Evolutionary conservation across 2,888 invertebrate genomes (phyloP), one percentile per base, ranked within the genome.

Genomic region (Netelia fuscicornis): DNA sequence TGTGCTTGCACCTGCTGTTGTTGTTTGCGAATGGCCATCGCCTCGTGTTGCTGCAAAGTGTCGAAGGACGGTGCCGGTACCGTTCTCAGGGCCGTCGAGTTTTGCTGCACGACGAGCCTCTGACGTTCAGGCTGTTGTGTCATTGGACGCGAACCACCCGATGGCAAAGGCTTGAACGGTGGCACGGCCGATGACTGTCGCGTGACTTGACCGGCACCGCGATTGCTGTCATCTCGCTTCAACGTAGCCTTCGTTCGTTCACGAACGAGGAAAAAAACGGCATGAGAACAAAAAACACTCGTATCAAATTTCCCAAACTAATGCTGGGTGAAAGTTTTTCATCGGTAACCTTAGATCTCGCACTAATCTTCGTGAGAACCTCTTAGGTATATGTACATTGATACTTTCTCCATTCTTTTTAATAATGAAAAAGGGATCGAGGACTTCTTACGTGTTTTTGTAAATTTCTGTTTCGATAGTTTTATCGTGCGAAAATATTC

Each of bases 131-230:
- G 96, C 71, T 97, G 97, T 86, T 97, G 95, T 0, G 97, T 97
- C 92, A 95, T 96, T 2, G 93, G 93, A 11, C 93, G 89, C 3
- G 89, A 83, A 5, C 86, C 89, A 2, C 93, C 96, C 30, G 96
- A 95, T 62, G 97, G 97, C 86, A 97, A 95, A 0, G 97, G 97
- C 91, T 95, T 97, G 94, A 98, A 98, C 0, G 97, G 96, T 48
- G 98, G 98, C 9, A 98, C 96, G 20, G 72, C 62, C 37, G 84
- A 83, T 9, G 81, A 60, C 52, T 81, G 72, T 70, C 85, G 81
- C 9, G 67, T 44, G n/a, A 68, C 83, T 78, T 86, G 85, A 52
- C 79, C 74, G 13, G 58, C 42, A 42, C 48, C 81, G n/a, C 80
- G 79, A 44, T 72, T 58, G 52, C 52, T 20, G 20, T 84, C 83